Conservation (phyloP, 2,797 vertebrate species). For the Gadopsis marmoratus region DNA sequence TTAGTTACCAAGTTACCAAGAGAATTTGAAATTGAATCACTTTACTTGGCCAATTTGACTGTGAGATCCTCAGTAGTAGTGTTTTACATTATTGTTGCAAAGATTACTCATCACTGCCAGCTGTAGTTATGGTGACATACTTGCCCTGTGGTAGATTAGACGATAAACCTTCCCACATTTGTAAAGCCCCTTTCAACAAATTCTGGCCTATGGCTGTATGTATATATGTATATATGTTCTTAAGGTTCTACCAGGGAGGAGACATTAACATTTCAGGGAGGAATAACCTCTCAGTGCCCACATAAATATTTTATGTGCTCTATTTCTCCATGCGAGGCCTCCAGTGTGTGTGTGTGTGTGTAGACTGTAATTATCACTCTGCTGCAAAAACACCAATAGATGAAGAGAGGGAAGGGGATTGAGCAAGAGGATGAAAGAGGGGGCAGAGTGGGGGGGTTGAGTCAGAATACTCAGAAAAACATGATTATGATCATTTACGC, state of each 20-base stretch:
- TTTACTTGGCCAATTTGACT: neutral
- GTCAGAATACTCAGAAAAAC: conserved; percentile 56
- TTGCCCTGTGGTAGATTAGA: conserved; percentile 18
- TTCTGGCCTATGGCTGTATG: conserved; percentile 32
- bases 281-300: conserved; percentile 80
- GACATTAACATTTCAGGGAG: conserved; percentile 81
- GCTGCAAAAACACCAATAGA: conserved; percentile 61
- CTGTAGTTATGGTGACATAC: neutral
- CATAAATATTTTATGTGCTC: conserved; percentile 83
- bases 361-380: conserved; percentile 71
- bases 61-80: neutral
- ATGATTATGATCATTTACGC: conserved; percentile 71
- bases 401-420: conserved; percentile 43
- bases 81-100: neutral
- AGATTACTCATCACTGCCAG: neutral
- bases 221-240: conserved; percentile 58
- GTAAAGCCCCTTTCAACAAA: conserved; percentile 39
- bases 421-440: conserved; percentile 50
- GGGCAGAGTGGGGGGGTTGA: conserved; percentile 31
- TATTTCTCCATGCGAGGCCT: conserved; percentile 63
- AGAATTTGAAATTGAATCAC: neutral
- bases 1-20: neutral
- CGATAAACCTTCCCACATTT: conserved; percentile 25
- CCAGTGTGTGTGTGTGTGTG: conserved; percentile 38
- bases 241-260: conserved; percentile 52